Evolutionary conservation across 1,140 invertebrate genomes (phyloP), one percentile per base, ranked within the genome.

Genomic region (Diorhabda carinulata): DNA sequence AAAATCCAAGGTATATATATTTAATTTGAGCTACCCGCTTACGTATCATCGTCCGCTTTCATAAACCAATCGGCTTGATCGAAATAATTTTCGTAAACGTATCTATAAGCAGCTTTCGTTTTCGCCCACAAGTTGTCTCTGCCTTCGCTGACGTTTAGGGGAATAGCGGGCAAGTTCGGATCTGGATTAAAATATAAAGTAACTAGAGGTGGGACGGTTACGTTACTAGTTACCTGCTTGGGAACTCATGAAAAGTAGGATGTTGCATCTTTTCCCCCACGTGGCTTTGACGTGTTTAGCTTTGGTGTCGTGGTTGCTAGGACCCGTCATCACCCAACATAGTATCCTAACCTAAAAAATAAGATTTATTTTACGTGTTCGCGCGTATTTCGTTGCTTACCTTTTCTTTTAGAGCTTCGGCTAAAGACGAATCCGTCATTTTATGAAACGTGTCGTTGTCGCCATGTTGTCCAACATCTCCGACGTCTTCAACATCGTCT

Each of bases 271-370:
- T 78, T 91, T 91, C 0, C 93, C 96, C 97, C 97, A 99, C 0
- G 97, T 99, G 2, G 92, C 90, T 81, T 96, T 95, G 0, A 98
- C 94, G 74, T 97, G 94, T 10, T 85, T 86, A 0, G 96, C 96
- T 81, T 95, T 96, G 67, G 86, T 92, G 73, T 93, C 83, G 77
- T 98, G 94, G 78, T 96, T 97, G 43, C 85, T 85, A 6, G 96
- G 96, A 73, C 88, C 89, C 0, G 97, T 99, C 91, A 98, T 93
- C 5, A 99, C 86, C 95, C 96, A 98, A 79, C 97, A 99, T 0
- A 98, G 84, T 0, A 99, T 89, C 58, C 92, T 85, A 9, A 93
- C 87, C 47, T 52, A 52, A 52, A 52, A 52, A 8, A 52, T 8
- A 0, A 9, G 47, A 52, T 52, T 9, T 52, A 25, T 25, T 25